Evolutionary conservation across 2,888 invertebrate genomes (phyloP).

Genomic region (Rhabditoides inermis): DNA sequence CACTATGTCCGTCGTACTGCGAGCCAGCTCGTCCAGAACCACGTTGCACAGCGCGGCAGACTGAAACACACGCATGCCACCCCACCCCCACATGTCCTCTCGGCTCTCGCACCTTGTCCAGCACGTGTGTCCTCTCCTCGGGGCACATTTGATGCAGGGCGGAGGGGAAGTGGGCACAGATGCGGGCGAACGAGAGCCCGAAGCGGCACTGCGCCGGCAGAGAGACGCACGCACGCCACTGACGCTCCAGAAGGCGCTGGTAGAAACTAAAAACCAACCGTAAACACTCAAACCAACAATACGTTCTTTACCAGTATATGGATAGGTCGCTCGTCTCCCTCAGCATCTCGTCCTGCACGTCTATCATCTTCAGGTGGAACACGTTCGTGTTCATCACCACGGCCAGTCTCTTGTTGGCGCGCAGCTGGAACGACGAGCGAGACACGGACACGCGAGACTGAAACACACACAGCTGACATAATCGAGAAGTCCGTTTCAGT

Average conservation of each 20-base stretch:
- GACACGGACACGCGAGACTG: conserved; percentile 76
- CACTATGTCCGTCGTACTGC: conserved; percentile 94
- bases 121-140: conserved; percentile 65
- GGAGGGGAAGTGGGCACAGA: conserved; percentile 94
- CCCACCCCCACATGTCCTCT: neutral
- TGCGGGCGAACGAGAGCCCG: conserved; percentile 90
- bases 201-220: conserved; percentile 89
- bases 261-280: conserved; percentile 61
- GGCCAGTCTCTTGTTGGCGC: conserved; percentile 72
- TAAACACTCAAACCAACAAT: neutral
- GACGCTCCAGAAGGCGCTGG: conserved; percentile 57
- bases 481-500: neutral
- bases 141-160: conserved; percentile 96
- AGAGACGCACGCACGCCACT: conserved; percentile 95
- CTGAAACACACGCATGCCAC: conserved; percentile 9
- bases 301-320: conserved; percentile 70
- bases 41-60: conserved; percentile 83
- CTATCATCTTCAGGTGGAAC: conserved; percentile 96
- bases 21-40: conserved; percentile 96
- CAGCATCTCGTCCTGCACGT: conserved; percentile 89
- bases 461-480: conserved; percentile 6
- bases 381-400: conserved; percentile 81
- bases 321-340: conserved; percentile 94
- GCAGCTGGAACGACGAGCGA: conserved; percentile 69
- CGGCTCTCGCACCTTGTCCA: conserved; percentile 27